Evolutionary conservation across 2,113 vertebrate species (phyloP), one percentile per base, ranked within the genome.

Genomic region (Zapus hudsonius): DNA sequence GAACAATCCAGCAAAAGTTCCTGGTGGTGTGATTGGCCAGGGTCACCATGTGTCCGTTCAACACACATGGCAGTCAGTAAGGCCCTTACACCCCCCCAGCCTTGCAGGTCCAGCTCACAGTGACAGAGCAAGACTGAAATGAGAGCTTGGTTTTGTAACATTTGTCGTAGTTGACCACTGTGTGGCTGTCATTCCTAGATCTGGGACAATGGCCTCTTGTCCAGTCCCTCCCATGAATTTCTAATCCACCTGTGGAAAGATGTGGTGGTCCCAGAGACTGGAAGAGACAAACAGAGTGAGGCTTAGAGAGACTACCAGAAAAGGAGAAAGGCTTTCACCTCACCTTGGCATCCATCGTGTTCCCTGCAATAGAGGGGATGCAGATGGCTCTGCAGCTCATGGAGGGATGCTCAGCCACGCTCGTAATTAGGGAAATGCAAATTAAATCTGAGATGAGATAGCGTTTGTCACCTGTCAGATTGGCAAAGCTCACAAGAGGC

Each of bases 401-500:
- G 89, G 79, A 52, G 92, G 84, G 94, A 91, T 72, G 89, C 84
- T 90, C 81, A 66, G 59, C 82, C 83, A 82, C 17, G 29, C 94
- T 96, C 80, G 55, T 92, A 91, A 94, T 94, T 91, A 94, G 94
- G 76, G 81, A 91, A 80, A 97, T 93, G 96, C 93, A 97, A 96
- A 95, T 91, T 36, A 44, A 85, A 84, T 72, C n/a, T 5, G 66
- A 36, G 59, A 85, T 3, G 73, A 94, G 91, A 84, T n/a, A 64
- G 67, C 4, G 31, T 61, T 78, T 87, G 94, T 95, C 96, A 96
- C 96, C 95, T 94, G 96, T 92, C 89, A 91, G 87, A 78, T 25
- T 84, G 91, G 94, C 91, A 73, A 44, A 78, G 80, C 89, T 91
- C 84, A 52, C 29, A 82, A 88, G 78, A 92, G 85, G 22, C 80